These are phyloP conservation scores for Lacerta agilis DNA, from an alignment of 2,797 vertebrate genomes.

Conservation along the genomic window DNA sequence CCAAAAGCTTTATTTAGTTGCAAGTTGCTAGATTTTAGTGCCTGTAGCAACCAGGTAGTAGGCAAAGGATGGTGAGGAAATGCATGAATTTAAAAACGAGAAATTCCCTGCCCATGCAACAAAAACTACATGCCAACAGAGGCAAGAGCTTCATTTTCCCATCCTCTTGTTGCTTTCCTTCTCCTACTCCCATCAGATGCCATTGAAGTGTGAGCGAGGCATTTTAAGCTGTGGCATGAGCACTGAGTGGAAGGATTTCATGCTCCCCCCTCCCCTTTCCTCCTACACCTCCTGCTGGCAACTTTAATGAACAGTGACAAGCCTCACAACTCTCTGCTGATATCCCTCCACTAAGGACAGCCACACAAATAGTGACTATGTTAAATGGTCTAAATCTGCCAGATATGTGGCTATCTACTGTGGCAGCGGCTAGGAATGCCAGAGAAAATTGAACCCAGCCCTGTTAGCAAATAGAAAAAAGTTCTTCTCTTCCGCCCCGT, in stretches of 20 bases:
- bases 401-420: neutral
- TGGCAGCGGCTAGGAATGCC: neutral
- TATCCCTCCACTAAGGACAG: constrained; percentile 10
- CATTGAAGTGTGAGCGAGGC: neutral
- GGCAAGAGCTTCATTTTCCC: neutral
- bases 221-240: neutral
- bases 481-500: neutral
- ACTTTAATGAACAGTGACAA: constrained; percentile 16
- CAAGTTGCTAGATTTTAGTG: neutral
- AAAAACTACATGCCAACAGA: neutral
- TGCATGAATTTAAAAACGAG: neutral
- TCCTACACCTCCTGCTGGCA: constrained; percentile 1
- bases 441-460: neutral
- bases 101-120: too few species aligned
- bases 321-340: neutral
- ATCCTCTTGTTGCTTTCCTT: neutral
- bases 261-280: neutral
- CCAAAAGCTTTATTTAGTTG: neutral
- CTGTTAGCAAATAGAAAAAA: neutral
- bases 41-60: neutral
- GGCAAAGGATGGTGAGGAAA: neutral
- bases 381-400: neutral
- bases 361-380: neutral
- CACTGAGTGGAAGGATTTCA: neutral
- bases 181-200: neutral